Percentiles rank a stretch among this genome's conserved stretches.
Conservation (phyloP, 2,797 vertebrate genomes). For the Sardinella longiceps region DNA sequence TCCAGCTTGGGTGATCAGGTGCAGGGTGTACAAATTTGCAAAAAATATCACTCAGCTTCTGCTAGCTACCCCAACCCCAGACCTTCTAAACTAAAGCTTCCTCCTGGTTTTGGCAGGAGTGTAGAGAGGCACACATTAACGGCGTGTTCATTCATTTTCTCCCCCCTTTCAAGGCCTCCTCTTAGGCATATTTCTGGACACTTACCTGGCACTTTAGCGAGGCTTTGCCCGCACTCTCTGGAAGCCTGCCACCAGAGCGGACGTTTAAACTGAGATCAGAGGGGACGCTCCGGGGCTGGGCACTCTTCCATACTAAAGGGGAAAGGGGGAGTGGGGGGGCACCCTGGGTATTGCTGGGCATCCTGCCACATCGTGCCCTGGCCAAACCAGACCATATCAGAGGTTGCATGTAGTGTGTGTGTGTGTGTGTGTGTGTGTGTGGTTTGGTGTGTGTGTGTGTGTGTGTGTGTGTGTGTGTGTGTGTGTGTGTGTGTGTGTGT, state of each 20-base stretch:
- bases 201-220: neutral
- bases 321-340: neutral
- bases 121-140: neutral
- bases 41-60: neutral
- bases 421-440: neutral
- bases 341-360: conserved; percentile 31
- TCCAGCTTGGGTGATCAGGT: neutral
- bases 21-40: neutral
- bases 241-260: conserved; percentile 21
- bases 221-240: neutral
- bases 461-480: neutral
- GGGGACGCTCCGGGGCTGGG: conserved; percentile 27
- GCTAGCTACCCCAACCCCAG: neutral
- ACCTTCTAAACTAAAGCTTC: neutral
- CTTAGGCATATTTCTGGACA: neutral
- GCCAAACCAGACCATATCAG: conserved; percentile 15
- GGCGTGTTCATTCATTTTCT: neutral
- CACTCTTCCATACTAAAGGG: conserved; percentile 9
- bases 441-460: neutral
- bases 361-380: neutral
- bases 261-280: conserved; percentile 37
- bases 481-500: no score
- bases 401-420: neutral
- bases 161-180: neutral
- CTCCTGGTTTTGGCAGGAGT: neutral